A percentile compares a stretch with the other conserved stretches of the same genome.
Evolutionary conservation across 2,888 invertebrate genomes (phyloP).

Genomic region (Unio delphinus): DNA sequence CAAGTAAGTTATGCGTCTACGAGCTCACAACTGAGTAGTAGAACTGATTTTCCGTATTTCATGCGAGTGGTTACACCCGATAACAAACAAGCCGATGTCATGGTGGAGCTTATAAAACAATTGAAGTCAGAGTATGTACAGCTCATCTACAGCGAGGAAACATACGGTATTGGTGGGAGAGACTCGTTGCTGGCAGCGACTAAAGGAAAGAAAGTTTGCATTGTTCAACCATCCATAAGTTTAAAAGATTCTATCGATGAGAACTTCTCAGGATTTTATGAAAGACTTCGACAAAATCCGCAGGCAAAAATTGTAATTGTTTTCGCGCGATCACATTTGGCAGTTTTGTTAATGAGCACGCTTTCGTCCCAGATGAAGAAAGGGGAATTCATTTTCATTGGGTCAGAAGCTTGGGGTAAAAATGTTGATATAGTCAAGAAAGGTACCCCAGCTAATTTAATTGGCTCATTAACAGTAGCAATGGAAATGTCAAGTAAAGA

Average conservation of each 20-base stretch:
- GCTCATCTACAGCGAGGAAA: not conserved
- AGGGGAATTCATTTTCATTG: constrained; percentile 21
- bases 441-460: not conserved
- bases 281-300: constrained; percentile 2
- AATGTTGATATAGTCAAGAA: not conserved
- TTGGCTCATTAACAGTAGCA: constrained; percentile 8
- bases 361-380: constrained; percentile 3
- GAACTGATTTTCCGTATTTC: not conserved
- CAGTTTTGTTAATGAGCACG: not conserved
- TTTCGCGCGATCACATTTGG: constrained; percentile 8
- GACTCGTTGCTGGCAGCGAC: not conserved
- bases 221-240: constrained; percentile 10
- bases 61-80: not conserved
- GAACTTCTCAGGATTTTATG: constrained; percentile 4
- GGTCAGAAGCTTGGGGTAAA: constrained; percentile 20
- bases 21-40: not conserved
- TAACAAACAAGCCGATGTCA: not conserved
- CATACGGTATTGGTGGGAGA: not conserved
- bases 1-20: constrained; percentile 2
- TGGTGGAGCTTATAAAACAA: not conserved
- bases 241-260: not conserved
- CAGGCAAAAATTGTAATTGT: constrained; percentile 16
- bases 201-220: constrained; percentile 3
- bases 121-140: not conserved
- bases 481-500: constrained; percentile 6